A percentile compares a stretch with the other conserved stretches of the same genome.
These are phyloP conservation scores for Trichogramma dendrolimi DNA, from an alignment of 2,888 invertebrate genomes.

Conservation along the genomic window DNA sequence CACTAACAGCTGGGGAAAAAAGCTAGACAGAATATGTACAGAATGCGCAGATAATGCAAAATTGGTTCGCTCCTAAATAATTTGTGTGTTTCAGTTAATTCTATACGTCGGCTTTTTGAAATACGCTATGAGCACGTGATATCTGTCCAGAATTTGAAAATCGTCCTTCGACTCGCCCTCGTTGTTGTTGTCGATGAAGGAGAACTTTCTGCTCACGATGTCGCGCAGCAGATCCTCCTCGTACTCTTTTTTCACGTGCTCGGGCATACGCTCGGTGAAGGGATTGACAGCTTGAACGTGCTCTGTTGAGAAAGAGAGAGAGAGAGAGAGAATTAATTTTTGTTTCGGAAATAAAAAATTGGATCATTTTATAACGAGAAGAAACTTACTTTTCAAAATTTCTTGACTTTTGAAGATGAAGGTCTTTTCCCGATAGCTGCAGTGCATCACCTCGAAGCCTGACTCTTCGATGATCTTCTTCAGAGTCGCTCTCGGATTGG, in stretches of 20 bases:
- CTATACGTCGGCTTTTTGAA: conserved; percentile 37
- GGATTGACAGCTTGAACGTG: conserved; percentile 69
- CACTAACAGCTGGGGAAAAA: too few species aligned
- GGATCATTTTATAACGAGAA: background rate
- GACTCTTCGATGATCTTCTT: conserved; percentile 56
- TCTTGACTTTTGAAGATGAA: conserved; percentile 60
- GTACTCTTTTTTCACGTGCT: conserved; percentile 59
- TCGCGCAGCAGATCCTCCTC: conserved; percentile 60
- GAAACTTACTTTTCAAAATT: conserved; percentile 52
- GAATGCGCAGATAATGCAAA: too few species aligned
- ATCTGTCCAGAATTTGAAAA: conserved; percentile 50
- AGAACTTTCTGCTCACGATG: conserved; percentile 52
- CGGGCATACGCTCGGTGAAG: conserved; percentile 62
- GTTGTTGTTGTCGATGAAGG: conserved; percentile 49
- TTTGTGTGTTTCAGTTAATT: background rate
- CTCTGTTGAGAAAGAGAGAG: conserved; percentile 52
- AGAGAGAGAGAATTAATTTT: background rate
- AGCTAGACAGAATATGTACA: too few species aligned
- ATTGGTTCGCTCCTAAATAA: too few species aligned
- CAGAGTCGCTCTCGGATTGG: conserved; percentile 59
- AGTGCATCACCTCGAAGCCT: conserved; percentile 62
- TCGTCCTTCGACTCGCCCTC: conserved; percentile 51
- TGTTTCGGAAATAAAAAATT: background rate
- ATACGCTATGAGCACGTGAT: conserved; percentile 43
- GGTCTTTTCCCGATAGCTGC: conserved; percentile 58